These are phyloP conservation scores for Alligator sinensis DNA, from an alignment of 2,113 vertebrate genomes.

Conservation along the genomic window DNA sequence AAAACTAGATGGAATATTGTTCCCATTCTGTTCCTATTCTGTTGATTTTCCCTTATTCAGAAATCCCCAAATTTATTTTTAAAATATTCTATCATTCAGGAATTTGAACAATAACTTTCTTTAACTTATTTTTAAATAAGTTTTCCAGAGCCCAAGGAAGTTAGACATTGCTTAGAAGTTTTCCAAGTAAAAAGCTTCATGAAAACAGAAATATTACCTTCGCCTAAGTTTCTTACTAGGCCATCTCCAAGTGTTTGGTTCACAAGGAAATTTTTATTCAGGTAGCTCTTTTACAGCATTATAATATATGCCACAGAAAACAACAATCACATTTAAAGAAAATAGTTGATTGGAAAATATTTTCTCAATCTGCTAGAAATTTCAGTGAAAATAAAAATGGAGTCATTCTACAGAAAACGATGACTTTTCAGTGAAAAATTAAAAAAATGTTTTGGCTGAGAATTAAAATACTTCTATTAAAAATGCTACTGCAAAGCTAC, in stretches of 20 bases:
- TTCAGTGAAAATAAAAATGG: not conserved
- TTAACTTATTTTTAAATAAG: slow-evolving; percentile 18
- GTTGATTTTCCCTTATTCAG: slow-evolving; percentile 21
- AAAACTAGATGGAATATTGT: slow-evolving; percentile 57
- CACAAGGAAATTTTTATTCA: not conserved
- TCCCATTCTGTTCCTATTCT: not conserved
- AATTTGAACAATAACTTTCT: not conserved
- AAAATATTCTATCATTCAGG: slow-evolving; percentile 23
- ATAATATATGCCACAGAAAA: not conserved
- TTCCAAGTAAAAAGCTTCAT: slow-evolving; percentile 48
- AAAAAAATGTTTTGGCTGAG: not conserved
- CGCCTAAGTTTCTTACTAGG: slow-evolving; percentile 30
- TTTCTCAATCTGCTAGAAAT: not conserved
- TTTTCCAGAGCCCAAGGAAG: slow-evolving; percentile 32
- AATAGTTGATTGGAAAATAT: not conserved
- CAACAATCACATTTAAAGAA: not conserved
- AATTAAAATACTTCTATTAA: not conserved
- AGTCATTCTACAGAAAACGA: too few relatives aligned
- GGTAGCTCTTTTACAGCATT: not conserved
- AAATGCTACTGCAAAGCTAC: not conserved
- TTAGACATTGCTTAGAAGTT: slow-evolving; percentile 46
- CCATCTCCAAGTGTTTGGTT: not conserved
- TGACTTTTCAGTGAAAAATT: not conserved
- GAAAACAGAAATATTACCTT: slow-evolving; percentile 30
- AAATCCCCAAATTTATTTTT: slow-evolving; percentile 37